These are phyloP conservation scores for Drosophila bifasciata DNA, from an alignment of 1,140 invertebrate genomes.

Conservation along the genomic window DNA sequence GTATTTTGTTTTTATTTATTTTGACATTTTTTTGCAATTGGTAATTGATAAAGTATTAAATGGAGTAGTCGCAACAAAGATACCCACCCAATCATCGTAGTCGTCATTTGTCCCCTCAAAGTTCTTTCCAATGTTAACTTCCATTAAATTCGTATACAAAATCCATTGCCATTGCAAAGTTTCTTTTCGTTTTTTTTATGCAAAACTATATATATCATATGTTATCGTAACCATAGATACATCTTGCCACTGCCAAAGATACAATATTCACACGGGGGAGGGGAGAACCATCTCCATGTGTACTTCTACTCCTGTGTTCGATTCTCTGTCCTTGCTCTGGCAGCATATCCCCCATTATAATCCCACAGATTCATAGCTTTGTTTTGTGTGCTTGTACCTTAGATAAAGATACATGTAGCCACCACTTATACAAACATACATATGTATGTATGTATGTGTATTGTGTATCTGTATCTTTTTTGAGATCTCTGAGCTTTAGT, in stretches of 20 bases:
- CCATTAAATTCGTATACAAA: too few relatives aligned
- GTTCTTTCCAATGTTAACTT: too few relatives aligned
- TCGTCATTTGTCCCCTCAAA: slow-evolving; percentile 10
- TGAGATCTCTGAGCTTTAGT: slow-evolving; percentile 64
- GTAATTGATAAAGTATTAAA: slow-evolving; percentile 63
- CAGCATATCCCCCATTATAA: slow-evolving; percentile 46
- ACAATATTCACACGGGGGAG: slow-evolving; percentile 39
- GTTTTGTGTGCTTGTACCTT: slow-evolving; percentile 12
- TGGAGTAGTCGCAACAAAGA: too few relatives aligned
- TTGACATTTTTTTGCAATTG: slow-evolving; percentile 60
- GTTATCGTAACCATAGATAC: slow-evolving; percentile 14
- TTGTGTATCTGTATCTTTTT: not conserved
- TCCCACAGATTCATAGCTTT: slow-evolving; percentile 58
- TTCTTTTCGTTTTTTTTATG: slow-evolving; percentile 32
- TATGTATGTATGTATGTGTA: slow-evolving; percentile 36
- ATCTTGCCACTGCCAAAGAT: slow-evolving; percentile 3
- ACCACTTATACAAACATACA: not conserved
- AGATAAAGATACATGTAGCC: slow-evolving; percentile 37
- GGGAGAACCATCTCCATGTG: not conserved
- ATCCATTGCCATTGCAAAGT: not conserved
- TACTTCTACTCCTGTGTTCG: slow-evolving; percentile 6
- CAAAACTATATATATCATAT: slow-evolving; percentile 61
- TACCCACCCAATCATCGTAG: slow-evolving; percentile 18
- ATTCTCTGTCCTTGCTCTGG: slow-evolving; percentile 24
- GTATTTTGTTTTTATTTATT: slow-evolving; percentile 23